Evolutionary conservation across 53 echinoderm and acorn worm species (phyloP), one percentile per base, ranked within the genome.

Genomic region (Holothuria scabra): DNA sequence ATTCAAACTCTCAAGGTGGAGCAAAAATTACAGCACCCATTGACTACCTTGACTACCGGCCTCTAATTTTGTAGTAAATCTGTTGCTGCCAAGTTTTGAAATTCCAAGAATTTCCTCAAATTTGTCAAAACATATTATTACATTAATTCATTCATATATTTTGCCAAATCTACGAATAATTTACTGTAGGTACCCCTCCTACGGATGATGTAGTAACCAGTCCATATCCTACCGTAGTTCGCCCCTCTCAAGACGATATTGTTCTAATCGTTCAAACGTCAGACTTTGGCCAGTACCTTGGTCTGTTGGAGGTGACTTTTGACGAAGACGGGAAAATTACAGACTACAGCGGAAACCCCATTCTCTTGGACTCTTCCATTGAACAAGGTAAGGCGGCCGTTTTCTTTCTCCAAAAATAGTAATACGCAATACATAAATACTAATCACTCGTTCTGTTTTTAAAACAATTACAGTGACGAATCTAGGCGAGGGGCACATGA

Each of bases 161-260:
- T 52, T 52, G 14, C 16, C 2, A 52, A 52, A 12, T 52, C 18
- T 52, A 18, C 52, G 16, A 1, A 23, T 65, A 25, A 2, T 25
- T 28, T 64, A 88, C 85, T 84, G n/a, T n/a, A 56, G 79, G 67
- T 11, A 84, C 84, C 1, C 97, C 97, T 26, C 90, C 94, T 1
- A 90, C 84, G 31, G 21, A 25, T 32, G 89, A 97, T 70, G 83
- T 74, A 56, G 92, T 92, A 0, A 90, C 69, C 59, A 88, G 94
- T 28, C 92, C 90, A 7, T 97, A 97, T 67, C 97, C 97, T 21
- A 82, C 87, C 48, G 87, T 89, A 9, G 86, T 92, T 32, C 88
- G 84, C 60, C 94, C 90, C 2, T 67, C 59, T 38, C 60, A 90
- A 49, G 94, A 97, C 66, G 65, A 57, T 3, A 82, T 83, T 14